Evolutionary conservation across 2,888 invertebrate species (phyloP).

Genomic region (Torymus tubicola): DNA sequence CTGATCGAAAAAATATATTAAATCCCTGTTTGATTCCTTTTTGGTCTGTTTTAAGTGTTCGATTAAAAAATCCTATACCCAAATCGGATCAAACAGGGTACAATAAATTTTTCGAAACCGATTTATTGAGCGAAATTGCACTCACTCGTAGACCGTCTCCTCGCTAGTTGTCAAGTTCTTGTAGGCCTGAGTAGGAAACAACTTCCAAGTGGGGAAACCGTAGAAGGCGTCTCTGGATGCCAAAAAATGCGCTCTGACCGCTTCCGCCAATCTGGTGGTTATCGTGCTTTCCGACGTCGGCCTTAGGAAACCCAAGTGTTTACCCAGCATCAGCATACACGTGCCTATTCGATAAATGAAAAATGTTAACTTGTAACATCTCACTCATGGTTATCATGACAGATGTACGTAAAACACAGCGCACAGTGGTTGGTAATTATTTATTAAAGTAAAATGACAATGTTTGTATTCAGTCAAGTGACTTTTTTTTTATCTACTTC

Average conservation of each 20-base stretch:
- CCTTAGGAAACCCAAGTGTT: conserved; percentile 85
- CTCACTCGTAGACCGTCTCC: conserved; percentile 88
- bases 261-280: conserved; percentile 82
- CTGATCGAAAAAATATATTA: too few relatives aligned
- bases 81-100: too few relatives aligned
- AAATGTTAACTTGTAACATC: too few relatives aligned
- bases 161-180: conserved; percentile 84
- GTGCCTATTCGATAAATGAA: conserved; percentile 78
- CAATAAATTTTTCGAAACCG: too few relatives aligned
- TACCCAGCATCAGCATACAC: conserved; percentile 87
- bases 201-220: conserved; percentile 89
- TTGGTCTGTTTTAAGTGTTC: too few relatives aligned
- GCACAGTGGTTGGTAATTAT: too few relatives aligned
- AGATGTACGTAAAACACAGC: too few relatives aligned
- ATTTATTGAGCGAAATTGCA: conserved; percentile 17
- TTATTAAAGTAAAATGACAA: too few relatives aligned
- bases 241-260: conserved; percentile 87
- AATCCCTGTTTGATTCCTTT: too few relatives aligned
- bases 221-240: conserved; percentile 89
- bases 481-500: conserved; percentile 2
- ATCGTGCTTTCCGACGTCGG: conserved; percentile 79
- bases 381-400: too few relatives aligned
- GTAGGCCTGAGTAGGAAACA: conserved; percentile 85
- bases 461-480: not conserved
- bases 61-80: too few relatives aligned